Conservation (phyloP, 2,888 invertebrate genomes). For the Oithona nana region DNA sequence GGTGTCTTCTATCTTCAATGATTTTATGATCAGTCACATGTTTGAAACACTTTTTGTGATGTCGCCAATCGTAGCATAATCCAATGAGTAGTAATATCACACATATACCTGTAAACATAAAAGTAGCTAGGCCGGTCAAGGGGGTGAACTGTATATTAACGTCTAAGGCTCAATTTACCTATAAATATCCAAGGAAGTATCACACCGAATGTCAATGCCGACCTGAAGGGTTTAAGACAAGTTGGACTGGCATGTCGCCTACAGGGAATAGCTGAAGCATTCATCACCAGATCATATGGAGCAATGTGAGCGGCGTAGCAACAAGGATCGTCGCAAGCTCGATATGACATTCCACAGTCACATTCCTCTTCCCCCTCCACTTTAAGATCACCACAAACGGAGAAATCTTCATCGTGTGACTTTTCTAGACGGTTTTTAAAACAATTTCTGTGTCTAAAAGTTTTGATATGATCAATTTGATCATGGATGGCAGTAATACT, state of each 20-base stretch:
- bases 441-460: not conserved
- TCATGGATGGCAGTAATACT: not conserved
- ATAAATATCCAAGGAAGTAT: not conserved
- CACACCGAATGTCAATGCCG: not conserved
- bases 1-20: not conserved
- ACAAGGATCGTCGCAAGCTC: constrained; percentile 3
- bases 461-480: not conserved
- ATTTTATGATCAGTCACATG: not conserved
- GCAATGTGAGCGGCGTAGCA: not conserved
- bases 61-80: not conserved
- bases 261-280: constrained; percentile 2
- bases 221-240: not conserved
- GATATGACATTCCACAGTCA: constrained; percentile 2
- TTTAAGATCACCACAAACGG: not conserved
- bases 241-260: not conserved
- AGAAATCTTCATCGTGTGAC: not conserved
- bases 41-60: not conserved
- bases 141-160: no score
- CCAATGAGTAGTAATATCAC: not conserved
- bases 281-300: not conserved
- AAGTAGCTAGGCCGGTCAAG: no score
- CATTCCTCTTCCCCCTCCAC: constrained; percentile 7
- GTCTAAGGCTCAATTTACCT: not conserved
- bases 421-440: not conserved
- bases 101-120: no score